Evolutionary conservation across 2,113 vertebrate genomes (phyloP).

Genomic region (Rhinogobius similis): DNA sequence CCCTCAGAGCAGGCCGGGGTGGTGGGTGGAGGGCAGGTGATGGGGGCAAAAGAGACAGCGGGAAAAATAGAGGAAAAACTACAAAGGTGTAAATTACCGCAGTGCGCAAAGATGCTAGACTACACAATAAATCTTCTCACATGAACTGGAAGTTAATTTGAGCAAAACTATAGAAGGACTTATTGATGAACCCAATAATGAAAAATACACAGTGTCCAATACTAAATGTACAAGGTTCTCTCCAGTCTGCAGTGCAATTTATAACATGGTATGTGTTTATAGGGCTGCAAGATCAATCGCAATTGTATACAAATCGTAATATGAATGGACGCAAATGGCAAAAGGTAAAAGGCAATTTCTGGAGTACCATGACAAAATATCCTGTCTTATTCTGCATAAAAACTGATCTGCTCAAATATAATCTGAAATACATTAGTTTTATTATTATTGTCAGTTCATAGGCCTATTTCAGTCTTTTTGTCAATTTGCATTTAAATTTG

Average conservation of each 20-base stretch:
- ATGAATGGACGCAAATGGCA: no score
- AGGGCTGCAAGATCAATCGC: no score
- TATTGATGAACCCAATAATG: conserved; percentile 27
- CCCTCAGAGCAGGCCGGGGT: conserved; percentile 29
- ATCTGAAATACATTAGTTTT: no score
- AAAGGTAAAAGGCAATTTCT: no score
- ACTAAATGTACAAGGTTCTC: background rate
- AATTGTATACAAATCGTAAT: no score
- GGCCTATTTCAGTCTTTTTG: no score
- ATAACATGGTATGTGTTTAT: conserved; percentile 5
- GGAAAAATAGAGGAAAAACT: conserved; percentile 57
- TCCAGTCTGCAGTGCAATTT: conserved; percentile 8
- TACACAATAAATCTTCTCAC: conserved; percentile 67
- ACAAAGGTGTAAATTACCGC: conserved; percentile 73
- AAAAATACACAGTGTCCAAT: conserved; percentile 8
- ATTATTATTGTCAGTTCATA: no score
- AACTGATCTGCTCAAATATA: no score
- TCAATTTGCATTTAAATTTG: background rate
- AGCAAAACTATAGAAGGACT: conserved; percentile 46
- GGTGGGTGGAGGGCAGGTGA: conserved; percentile 50
- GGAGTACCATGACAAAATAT: no score
- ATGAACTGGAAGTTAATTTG: conserved; percentile 66
- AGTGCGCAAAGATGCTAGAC: conserved; percentile 70
- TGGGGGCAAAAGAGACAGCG: conserved; percentile 50
- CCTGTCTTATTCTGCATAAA: no score